phyloP scores from a whole-genome alignment of 92 coral and sea anemone genomes.

The Paragorgia papillata region DNA sequence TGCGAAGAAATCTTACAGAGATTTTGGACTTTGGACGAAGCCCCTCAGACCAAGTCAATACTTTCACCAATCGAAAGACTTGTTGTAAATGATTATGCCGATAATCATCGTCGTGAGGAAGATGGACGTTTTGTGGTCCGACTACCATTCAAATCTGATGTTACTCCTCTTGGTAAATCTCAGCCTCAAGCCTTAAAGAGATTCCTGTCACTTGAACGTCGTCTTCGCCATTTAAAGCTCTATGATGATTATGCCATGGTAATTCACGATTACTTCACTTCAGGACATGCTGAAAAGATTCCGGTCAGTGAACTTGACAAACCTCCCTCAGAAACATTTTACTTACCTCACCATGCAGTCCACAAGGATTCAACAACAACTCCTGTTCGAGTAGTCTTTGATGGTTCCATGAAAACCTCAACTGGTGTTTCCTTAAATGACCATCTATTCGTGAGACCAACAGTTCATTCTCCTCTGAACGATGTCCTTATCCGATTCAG shows the following conservation, averaged over 20 bases:
- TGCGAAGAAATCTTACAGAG: slow-evolving; percentile 52
- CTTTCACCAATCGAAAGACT: slow-evolving; percentile 47
- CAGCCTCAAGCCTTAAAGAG: slow-evolving; percentile 54
- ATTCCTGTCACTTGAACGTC: slow-evolving; percentile 55
- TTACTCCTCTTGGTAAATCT: slow-evolving; percentile 28
- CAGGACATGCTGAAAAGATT: slow-evolving; percentile 53
- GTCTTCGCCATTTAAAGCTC: slow-evolving; percentile 38
- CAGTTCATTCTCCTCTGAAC: slow-evolving; percentile 50
- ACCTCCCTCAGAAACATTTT: slow-evolving; percentile 26
- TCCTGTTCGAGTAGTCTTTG: slow-evolving; percentile 52
- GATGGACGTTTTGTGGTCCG: slow-evolving; percentile 44
- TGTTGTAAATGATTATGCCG: slow-evolving; percentile 37
- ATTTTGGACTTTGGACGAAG: slow-evolving; percentile 60
- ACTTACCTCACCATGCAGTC: slow-evolving; percentile 55
- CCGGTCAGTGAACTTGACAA: slow-evolving; percentile 48
- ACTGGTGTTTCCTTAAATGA: slow-evolving; percentile 58
- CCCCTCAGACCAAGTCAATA: slow-evolving; percentile 48
- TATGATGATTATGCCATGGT: slow-evolving; percentile 43
- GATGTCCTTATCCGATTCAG: slow-evolving; percentile 59
- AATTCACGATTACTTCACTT: slow-evolving; percentile 42
- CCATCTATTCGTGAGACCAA: slow-evolving; percentile 52
- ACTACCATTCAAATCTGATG: slow-evolving; percentile 46
- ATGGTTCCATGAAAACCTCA: slow-evolving; percentile 57
- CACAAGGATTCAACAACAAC: slow-evolving; percentile 55
- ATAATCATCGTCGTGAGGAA: slow-evolving; percentile 37